A percentile compares a stretch with the other conserved stretches of the same genome.
Evolutionary conservation across 2,113 vertebrate genomes (phyloP).

Genomic region (Phylloscopus trochilus): DNA sequence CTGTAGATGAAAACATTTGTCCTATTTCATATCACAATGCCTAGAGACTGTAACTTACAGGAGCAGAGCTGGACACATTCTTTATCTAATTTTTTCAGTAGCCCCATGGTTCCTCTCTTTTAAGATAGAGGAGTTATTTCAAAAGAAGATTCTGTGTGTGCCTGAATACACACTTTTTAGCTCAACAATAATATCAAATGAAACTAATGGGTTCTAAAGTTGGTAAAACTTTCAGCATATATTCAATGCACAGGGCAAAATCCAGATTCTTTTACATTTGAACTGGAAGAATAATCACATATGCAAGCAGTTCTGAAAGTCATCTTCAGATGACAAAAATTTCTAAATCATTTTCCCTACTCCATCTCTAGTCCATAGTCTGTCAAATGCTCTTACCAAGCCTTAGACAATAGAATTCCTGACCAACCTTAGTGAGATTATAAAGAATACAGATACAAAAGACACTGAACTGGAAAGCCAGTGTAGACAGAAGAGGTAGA

Average conservation of each 20-base stretch:
- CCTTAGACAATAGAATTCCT: background rate
- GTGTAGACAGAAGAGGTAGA: background rate
- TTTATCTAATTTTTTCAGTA: background rate
- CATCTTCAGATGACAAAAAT: background rate
- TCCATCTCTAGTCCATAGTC: background rate
- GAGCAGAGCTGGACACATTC: background rate
- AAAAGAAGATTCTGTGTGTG: background rate
- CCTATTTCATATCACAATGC: background rate
- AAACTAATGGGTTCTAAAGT: background rate
- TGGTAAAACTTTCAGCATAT: background rate
- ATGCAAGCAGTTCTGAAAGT: background rate
- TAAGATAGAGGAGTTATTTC: background rate
- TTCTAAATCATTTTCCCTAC: background rate
- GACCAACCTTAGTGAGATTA: background rate
- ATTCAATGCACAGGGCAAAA: background rate
- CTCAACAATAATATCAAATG: background rate
- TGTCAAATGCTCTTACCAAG: constrained; percentile 1
- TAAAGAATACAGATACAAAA: background rate
- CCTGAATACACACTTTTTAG: background rate
- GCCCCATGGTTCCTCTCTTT: background rate
- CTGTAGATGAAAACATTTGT: constrained; percentile 3
- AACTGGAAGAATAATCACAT: background rate
- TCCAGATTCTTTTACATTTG: background rate
- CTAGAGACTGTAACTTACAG: background rate
- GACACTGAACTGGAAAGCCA: background rate